phyloP scores from a whole-genome alignment of 2,888 invertebrate genomes.

The Eupithecia vulgata region DNA sequence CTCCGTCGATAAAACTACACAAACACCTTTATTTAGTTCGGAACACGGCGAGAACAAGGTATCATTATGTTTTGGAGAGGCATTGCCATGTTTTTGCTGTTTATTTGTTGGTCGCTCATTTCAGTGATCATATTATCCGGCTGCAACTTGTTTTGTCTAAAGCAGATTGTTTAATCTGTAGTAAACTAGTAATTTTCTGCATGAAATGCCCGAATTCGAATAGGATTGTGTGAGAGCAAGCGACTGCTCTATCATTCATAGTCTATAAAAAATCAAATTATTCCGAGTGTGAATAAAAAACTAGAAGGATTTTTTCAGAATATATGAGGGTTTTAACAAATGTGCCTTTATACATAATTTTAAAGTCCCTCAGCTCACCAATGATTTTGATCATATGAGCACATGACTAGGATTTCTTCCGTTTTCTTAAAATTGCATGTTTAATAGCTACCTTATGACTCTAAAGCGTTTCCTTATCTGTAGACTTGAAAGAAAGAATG shows the following conservation, averaged over 20 bases:
- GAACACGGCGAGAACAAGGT: background rate
- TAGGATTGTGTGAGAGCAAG: background rate
- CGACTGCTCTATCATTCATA: background rate
- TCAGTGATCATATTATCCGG: background rate
- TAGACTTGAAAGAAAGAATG: background rate
- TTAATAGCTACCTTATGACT: background rate
- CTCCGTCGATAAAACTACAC: conserved; percentile 17
- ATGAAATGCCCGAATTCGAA: background rate
- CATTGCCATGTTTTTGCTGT: background rate
- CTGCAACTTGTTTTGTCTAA: background rate
- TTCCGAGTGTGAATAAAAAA: no score
- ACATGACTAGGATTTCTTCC: background rate
- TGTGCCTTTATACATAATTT: no score
- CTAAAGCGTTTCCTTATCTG: background rate
- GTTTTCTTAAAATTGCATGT: background rate
- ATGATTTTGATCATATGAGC: no score
- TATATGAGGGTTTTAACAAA: no score
- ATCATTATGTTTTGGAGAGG: background rate
- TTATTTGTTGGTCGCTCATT: background rate
- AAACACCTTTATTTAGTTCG: conserved; percentile 27
- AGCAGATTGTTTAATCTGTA: background rate
- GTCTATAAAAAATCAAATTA: no score
- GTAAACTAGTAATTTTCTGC: background rate
- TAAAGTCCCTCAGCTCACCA: no score
- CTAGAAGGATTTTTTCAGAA: no score